Percentiles rank a stretch among this genome's conserved stretches.
Evolutionary conservation across 2,113 vertebrate genomes (phyloP).

Genomic region (Ammospiza caudacuta): DNA sequence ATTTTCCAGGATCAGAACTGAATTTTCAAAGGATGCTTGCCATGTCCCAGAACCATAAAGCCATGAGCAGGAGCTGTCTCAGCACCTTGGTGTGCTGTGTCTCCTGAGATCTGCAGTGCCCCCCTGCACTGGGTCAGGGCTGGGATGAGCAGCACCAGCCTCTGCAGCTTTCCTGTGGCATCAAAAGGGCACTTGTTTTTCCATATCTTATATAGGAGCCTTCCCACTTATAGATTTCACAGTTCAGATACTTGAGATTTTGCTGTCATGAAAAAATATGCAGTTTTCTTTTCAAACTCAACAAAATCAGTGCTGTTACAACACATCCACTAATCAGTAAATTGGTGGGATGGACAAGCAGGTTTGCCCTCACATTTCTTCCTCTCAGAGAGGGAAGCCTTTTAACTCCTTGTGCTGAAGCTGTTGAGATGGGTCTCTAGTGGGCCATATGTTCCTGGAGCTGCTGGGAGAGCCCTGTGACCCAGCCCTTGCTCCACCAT

Average conservation of each 20-base stretch:
- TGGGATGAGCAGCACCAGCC: neutral
- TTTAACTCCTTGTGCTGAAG: neutral
- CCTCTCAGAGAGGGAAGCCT: neutral
- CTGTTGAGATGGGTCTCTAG: neutral
- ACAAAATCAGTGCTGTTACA: neutral
- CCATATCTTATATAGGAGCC: fast-evolving
- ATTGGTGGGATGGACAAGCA: neutral
- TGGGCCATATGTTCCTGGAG: neutral
- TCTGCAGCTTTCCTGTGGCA: neutral
- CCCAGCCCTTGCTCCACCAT: neutral
- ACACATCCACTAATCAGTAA: neutral
- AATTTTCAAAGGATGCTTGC: neutral
- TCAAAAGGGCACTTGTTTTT: fast-evolving
- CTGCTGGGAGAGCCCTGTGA: constrained; percentile 15
- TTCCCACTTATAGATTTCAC: neutral
- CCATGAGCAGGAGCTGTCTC: neutral
- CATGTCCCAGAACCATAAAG: neutral
- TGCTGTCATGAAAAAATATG: neutral
- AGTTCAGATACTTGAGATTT: neutral
- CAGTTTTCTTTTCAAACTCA: neutral
- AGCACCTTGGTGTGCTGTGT: neutral
- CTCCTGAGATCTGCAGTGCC: neutral
- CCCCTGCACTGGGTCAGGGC: neutral
- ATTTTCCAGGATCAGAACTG: neutral
- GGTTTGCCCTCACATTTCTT: neutral